phyloP scores from a whole-genome alignment of 2,888 invertebrate genomes.

The Oscheius myriophilus region DNA sequence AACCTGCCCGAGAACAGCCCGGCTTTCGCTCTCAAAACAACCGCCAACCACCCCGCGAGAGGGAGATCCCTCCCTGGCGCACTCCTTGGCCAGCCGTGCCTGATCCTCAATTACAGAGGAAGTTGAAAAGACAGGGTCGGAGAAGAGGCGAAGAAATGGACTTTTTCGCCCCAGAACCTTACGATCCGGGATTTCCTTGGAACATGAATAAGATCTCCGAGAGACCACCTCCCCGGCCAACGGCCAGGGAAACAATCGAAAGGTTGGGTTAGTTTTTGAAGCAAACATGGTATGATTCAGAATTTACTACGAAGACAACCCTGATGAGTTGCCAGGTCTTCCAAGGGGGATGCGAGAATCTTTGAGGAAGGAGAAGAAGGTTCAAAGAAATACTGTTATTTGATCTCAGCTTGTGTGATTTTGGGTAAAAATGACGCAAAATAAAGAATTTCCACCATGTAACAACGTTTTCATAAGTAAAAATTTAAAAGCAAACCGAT shows the following conservation, averaged over 20 bases:
- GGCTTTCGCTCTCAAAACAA: neutral
- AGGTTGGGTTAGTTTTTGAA: neutral
- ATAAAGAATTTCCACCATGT: slow-evolving; percentile 24
- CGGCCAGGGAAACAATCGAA: slow-evolving; percentile 37
- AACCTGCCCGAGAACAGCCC: slow-evolving; percentile 34
- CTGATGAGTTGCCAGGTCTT: slow-evolving; percentile 45
- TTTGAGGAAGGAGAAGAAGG: slow-evolving; percentile 20
- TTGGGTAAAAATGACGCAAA: neutral
- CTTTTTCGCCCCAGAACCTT: slow-evolving; percentile 50
- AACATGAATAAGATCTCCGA: slow-evolving; percentile 38
- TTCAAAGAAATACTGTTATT: slow-evolving; percentile 12
- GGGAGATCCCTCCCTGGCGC: slow-evolving; percentile 49
- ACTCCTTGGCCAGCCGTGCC: slow-evolving; percentile 54
- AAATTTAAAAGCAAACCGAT: too few relatives aligned
- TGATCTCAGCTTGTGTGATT: slow-evolving; percentile 7
- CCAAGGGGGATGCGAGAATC: slow-evolving; percentile 42
- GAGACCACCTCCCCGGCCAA: slow-evolving; percentile 1
- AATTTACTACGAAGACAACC: slow-evolving; percentile 45
- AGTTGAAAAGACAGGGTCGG: slow-evolving; percentile 36
- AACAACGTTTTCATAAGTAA: too few relatives aligned
- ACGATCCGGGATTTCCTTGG: slow-evolving; percentile 50
- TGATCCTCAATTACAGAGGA: slow-evolving; percentile 49
- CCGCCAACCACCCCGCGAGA: slow-evolving; percentile 8
- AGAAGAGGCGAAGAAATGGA: slow-evolving; percentile 35
- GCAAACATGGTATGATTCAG: neutral